Evolutionary conservation across 2,888 invertebrate species (phyloP).

Genomic region (Portevinia maculata): DNA sequence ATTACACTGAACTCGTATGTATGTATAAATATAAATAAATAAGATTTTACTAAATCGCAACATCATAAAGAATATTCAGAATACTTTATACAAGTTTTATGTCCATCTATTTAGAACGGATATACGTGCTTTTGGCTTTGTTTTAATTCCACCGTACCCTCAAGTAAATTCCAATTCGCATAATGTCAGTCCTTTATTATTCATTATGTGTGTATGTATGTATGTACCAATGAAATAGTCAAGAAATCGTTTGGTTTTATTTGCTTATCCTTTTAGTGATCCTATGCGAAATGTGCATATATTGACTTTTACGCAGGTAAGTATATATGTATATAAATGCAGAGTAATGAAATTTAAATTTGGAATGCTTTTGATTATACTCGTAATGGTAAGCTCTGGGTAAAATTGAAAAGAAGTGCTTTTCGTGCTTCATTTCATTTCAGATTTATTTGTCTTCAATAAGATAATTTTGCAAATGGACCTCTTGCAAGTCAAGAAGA

Average conservation of each 20-base stretch:
- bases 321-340: conserved; percentile 7
- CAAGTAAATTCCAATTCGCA: conserved; percentile 51
- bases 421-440: conserved; percentile 25
- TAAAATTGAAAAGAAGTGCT: conserved; percentile 23
- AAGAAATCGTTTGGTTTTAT: conserved; percentile 21
- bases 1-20: no score
- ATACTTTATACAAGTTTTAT: conserved; percentile 46
- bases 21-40: conserved; percentile 65
- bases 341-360: conserved; percentile 17
- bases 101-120: conserved; percentile 53
- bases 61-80: conserved; percentile 44
- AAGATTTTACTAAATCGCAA: conserved; percentile 30
- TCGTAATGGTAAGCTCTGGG: conserved; percentile 26
- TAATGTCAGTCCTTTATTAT: conserved; percentile 36
- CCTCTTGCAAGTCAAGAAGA: not conserved
- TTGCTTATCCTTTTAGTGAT: conserved; percentile 29
- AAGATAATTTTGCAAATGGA: conserved; percentile 10
- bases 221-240: conserved; percentile 15
- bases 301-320: no score
- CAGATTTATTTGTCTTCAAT: conserved; percentile 39
- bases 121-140: conserved; percentile 58
- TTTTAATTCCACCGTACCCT: conserved; percentile 45
- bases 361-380: conserved; percentile 23
- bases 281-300: conserved; percentile 13
- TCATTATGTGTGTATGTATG: not conserved